A percentile compares a stretch with the other conserved stretches of the same genome.
Evolutionary conservation across 2,113 vertebrate genomes (phyloP).

Genomic region (Heterochromis multidens): DNA sequence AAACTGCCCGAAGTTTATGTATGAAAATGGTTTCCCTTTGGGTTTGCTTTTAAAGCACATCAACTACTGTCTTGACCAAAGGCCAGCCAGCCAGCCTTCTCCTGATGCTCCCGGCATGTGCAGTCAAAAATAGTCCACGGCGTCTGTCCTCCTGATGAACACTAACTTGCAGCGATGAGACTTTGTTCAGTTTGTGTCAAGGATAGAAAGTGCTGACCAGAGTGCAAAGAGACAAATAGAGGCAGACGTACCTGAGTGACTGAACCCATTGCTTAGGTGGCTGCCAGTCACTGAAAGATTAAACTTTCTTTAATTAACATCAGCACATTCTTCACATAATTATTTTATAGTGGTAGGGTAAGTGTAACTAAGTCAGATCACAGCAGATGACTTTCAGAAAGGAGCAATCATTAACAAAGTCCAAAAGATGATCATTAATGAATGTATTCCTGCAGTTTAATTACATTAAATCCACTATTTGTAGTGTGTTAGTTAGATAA

Average conservation of each 20-base stretch:
- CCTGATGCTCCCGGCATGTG: conserved; percentile 5
- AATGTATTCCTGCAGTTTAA: not conserved
- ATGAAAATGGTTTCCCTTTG: not conserved
- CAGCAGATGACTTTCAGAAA: not conserved
- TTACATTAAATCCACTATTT: not conserved
- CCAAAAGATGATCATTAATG: not conserved
- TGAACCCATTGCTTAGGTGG: conserved; percentile 15
- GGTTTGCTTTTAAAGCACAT: not conserved
- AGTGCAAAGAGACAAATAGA: conserved; percentile 11
- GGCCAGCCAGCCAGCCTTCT: not conserved
- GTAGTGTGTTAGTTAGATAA: not conserved
- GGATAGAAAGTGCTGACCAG: conserved; percentile 47
- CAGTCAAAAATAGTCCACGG: conserved; percentile 31
- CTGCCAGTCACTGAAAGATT: conserved; percentile 20
- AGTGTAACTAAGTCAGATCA: not conserved
- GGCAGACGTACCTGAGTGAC: conserved; percentile 32
- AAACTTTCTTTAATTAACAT: conserved; percentile 19
- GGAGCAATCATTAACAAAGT: not conserved
- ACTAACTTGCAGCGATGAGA: conserved; percentile 44
- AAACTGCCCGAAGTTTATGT: not conserved
- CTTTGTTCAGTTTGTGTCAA: conserved; percentile 24
- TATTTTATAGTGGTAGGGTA: not conserved
- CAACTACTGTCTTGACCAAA: conserved; percentile 31
- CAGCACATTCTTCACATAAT: not conserved
- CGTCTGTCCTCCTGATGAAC: conserved; percentile 37